Base-by-base conservation (phyloP, 2,113 vertebrate genomes). In the Syngnathoides biaculeatus region DNA sequence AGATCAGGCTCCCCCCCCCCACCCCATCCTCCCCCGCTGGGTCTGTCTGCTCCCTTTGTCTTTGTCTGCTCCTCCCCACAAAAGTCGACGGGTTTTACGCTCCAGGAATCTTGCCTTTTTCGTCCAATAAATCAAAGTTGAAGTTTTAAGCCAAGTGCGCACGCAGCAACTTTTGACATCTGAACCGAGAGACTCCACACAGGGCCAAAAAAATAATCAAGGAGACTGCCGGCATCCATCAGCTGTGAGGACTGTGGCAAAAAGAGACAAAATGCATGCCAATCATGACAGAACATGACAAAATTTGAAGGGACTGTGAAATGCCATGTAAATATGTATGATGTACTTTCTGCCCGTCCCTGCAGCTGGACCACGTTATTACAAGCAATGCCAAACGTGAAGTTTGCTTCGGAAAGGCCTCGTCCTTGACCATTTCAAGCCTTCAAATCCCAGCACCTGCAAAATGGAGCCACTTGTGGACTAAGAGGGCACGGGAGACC, bases 1-100 rank as follows among this genome's bases (percentile, higher is more conserved):
- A 77, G 80, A 84, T 72, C 81, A 86, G 87, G 65, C 64, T 67
- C 58, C 74, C 69, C 78, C n/a, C n/a, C n/a, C n/a, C n/a, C n/a
- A n/a, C n/a, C n/a, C n/a, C n/a, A n/a, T n/a, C n/a, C n/a, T n/a
- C n/a, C n/a, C 87, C 85, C 72, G 77, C 84, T 87, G 84, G 24
- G 73, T 43, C 69, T 75, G 85, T 84, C 81, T 89, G 81, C 65
- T 60, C 63, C 65, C 71, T 43, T 52, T 39, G 53, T 68, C 57
- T 56, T 47, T 6, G n/a, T 40, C 68, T 55, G 66, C 66, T 67
- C 35, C 4, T 68, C 63, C 61, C 68, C 70, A 35, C 69, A 64
- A 53, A 72, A 45, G 74, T 47, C 65, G 45, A 19, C 26, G 73
- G 53, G 60, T 27, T 56, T 15, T 14, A 15, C 53, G 2, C 14